A percentile compares a stretch with the other conserved stretches of the same genome.
These are phyloP conservation scores for Amphibalanus amphitrite DNA, from an alignment of 1,140 invertebrate genomes.

Conservation along the genomic window DNA sequence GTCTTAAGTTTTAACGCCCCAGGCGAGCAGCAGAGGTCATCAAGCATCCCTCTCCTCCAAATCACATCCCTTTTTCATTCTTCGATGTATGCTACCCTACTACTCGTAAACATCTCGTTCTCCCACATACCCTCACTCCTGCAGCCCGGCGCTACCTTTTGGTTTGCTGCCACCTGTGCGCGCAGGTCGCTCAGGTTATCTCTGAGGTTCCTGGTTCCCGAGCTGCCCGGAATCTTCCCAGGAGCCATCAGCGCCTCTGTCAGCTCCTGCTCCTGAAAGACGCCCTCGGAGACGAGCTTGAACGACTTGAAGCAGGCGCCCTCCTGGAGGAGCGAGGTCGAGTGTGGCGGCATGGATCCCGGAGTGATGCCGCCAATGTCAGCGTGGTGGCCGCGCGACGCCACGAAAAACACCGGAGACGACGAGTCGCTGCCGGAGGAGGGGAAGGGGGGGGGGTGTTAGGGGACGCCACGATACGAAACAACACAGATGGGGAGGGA, in stretches of 20 bases:
- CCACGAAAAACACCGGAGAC: too few relatives aligned
- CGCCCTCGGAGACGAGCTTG: slow-evolving; percentile 63
- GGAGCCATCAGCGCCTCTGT: slow-evolving; percentile 61
- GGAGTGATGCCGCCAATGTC: slow-evolving; percentile 97
- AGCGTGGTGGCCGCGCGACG: slow-evolving; percentile 93
- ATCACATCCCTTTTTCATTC: too few relatives aligned
- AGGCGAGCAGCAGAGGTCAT: too few relatives aligned
- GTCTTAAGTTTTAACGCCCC: too few relatives aligned
- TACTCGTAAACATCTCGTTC: too few relatives aligned
- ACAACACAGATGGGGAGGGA: too few relatives aligned
- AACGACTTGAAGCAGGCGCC: slow-evolving; percentile 93
- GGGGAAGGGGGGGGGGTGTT: too few relatives aligned
- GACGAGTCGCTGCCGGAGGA: too few relatives aligned
- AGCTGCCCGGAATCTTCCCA: slow-evolving; percentile 41
- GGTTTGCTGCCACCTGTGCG: slow-evolving; percentile 95
- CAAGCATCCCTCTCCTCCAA: too few relatives aligned
- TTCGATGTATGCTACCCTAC: too few relatives aligned
- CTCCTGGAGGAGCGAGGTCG: slow-evolving; percentile 66
- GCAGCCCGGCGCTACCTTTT: slow-evolving; percentile 39
- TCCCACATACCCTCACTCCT: too few relatives aligned
- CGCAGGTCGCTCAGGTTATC: slow-evolving; percentile 93
- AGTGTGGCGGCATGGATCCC: slow-evolving; percentile 97
- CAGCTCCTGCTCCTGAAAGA: slow-evolving; percentile 49
- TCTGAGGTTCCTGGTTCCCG: slow-evolving; percentile 49
- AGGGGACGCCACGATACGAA: too few relatives aligned